A percentile compares a stretch with the other conserved stretches of the same genome.
Conservation (phyloP, 2,797 vertebrate genomes). For the Propithecus deckenii region DNA sequence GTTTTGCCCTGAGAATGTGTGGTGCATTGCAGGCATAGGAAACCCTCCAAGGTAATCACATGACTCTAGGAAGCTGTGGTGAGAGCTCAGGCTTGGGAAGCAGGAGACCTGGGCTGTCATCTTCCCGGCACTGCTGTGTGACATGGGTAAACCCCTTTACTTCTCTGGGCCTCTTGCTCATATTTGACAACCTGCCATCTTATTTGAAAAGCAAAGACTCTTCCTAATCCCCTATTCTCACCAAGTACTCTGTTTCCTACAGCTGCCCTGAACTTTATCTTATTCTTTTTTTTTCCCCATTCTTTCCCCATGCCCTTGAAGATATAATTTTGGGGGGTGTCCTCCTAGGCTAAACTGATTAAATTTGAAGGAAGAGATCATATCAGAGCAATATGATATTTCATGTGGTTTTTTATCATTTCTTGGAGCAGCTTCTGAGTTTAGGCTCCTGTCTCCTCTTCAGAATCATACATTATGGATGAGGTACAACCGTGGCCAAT, state of each 20-base stretch:
- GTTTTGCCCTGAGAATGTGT: neutral
- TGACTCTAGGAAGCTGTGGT: fast-evolving
- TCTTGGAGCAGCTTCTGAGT: constrained; percentile 61
- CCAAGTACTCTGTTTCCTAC: neutral
- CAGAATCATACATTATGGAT: constrained; percentile 54
- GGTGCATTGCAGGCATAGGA: neutral
- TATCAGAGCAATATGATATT: constrained; percentile 24
- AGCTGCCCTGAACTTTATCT: neutral
- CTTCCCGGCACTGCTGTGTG: neutral
- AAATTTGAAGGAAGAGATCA: constrained; percentile 43
- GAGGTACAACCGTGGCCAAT: constrained; percentile 57
- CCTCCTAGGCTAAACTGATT: constrained; percentile 12
- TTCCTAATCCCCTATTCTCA: neutral
- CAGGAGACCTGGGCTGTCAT: neutral
- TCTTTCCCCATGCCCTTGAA: neutral
- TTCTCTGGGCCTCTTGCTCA: neutral
- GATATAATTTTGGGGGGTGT: neutral
- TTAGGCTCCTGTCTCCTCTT: constrained; percentile 28
- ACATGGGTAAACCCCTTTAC: neutral
- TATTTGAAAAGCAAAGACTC: neutral
- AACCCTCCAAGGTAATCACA: neutral
- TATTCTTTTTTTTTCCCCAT: neutral
- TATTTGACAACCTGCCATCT: neutral
- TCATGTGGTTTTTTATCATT: constrained; percentile 50
- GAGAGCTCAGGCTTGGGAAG: neutral